phyloP scores from a whole-genome alignment of 2,797 vertebrate genomes.

The Coregonus ussuriensis region DNA sequence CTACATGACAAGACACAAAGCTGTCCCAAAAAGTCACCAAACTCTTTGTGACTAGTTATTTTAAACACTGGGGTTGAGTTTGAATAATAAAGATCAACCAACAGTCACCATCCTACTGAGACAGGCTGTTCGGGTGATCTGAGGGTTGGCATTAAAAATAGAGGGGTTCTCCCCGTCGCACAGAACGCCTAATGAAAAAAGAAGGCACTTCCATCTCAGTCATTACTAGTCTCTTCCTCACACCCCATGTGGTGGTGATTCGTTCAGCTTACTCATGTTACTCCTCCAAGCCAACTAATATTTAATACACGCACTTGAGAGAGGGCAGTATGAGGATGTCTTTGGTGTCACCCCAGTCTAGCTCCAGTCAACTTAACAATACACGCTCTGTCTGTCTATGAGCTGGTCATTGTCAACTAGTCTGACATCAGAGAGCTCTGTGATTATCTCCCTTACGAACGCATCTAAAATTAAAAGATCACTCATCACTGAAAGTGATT shows the following conservation, averaged over 20 bases:
- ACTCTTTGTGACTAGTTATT: too few relatives aligned
- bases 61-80: neutral
- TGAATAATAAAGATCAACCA: neutral
- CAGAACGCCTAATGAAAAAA: constrained; percentile 51
- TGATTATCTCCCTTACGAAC: constrained; percentile 16
- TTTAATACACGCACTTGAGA: constrained; percentile 57
- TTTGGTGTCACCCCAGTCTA: constrained; percentile 45
- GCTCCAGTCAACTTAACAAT: constrained; percentile 57
- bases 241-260: constrained; percentile 60
- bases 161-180: constrained; percentile 22
- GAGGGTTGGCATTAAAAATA: constrained; percentile 28
- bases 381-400: constrained; percentile 52
- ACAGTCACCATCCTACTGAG: neutral
- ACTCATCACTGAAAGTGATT: neutral
- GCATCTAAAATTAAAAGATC: neutral
- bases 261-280: constrained; percentile 60
- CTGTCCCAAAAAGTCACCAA: neutral
- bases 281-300: constrained; percentile 64
- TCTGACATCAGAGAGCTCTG: constrained; percentile 20
- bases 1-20: neutral
- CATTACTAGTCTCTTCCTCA: constrained; percentile 59
- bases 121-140: constrained; percentile 20
- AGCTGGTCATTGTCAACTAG: constrained; percentile 28
- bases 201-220: constrained; percentile 46
- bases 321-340: constrained; percentile 47